Percentiles rank a stretch among this genome's conserved stretches.
Evolutionary conservation across 2,113 vertebrate species (phyloP).

Genomic region (Penelope pileata): DNA sequence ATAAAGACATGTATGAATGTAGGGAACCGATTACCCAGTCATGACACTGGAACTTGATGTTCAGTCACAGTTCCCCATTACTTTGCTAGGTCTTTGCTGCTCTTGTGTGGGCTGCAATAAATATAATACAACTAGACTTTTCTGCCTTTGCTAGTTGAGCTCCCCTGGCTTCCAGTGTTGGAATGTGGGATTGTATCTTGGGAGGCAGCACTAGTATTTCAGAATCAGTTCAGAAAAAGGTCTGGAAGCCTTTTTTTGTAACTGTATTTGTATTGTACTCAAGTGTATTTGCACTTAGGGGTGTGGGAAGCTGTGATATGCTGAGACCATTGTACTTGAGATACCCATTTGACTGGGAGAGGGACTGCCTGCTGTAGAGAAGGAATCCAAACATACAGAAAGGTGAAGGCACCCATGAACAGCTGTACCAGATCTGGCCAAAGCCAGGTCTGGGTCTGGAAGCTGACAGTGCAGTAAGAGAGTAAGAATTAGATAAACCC

Average conservation of each 20-base stretch:
- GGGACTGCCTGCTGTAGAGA: neutral
- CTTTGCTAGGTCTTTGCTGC: neutral
- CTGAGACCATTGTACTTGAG: neutral
- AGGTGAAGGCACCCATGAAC: neutral
- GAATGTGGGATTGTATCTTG: neutral
- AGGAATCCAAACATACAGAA: neutral
- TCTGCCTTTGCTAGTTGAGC: neutral
- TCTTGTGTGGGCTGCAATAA: constrained; percentile 27
- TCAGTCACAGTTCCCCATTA: neutral
- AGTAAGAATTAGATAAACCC: neutral
- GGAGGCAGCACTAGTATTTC: neutral
- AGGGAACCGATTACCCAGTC: neutral
- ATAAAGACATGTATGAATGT: neutral
- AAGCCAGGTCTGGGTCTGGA: neutral
- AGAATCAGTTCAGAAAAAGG: neutral
- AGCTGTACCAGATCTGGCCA: neutral
- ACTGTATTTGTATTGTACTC: neutral
- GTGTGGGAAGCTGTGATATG: neutral
- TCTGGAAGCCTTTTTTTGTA: neutral
- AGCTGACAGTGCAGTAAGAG: neutral
- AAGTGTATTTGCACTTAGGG: neutral
- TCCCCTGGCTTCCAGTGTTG: neutral
- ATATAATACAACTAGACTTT: neutral
- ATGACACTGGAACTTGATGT: neutral
- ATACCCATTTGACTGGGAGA: neutral